Conservation (phyloP, 2,888 invertebrate genomes). For the Galerucella pusilla region DNA sequence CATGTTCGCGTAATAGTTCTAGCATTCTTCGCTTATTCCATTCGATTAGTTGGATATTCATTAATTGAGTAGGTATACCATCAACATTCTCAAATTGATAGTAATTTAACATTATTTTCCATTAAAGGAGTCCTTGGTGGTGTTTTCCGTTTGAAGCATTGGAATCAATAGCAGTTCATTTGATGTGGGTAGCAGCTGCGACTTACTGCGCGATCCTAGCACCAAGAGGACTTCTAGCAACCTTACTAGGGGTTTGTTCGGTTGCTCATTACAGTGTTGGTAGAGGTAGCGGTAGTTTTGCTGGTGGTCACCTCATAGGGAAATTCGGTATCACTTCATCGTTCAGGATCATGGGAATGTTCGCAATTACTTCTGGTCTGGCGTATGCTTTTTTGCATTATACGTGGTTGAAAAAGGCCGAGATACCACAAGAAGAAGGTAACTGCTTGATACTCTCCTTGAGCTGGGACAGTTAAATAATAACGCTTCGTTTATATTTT, state of each 20-base stretch:
- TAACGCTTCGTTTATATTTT: neutral
- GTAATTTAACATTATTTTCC: conserved; percentile 15
- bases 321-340: conserved; percentile 81
- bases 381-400: conserved; percentile 78
- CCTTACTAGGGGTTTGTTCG: conserved; percentile 86
- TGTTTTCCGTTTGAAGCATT: conserved; percentile 89
- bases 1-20: conserved; percentile 86
- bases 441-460: conserved; percentile 18
- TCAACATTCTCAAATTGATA: conserved; percentile 1
- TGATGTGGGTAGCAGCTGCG: conserved; percentile 93
- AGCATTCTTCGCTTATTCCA: conserved; percentile 87
- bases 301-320: conserved; percentile 81
- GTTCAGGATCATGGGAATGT: conserved; percentile 82
- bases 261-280: conserved; percentile 92
- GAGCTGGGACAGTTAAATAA: too few relatives aligned
- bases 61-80: conserved; percentile 78
- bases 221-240: conserved; percentile 85
- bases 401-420: conserved; percentile 77
- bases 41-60: conserved; percentile 84
- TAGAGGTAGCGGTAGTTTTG: conserved; percentile 83
- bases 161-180: conserved; percentile 85
- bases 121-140: conserved; percentile 84
- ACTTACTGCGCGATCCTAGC: conserved; percentile 88
- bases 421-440: conserved; percentile 43
- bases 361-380: conserved; percentile 78